phyloP scores from a whole-genome alignment of 2,113 vertebrate genomes.

The Copsychus sechellarum region DNA sequence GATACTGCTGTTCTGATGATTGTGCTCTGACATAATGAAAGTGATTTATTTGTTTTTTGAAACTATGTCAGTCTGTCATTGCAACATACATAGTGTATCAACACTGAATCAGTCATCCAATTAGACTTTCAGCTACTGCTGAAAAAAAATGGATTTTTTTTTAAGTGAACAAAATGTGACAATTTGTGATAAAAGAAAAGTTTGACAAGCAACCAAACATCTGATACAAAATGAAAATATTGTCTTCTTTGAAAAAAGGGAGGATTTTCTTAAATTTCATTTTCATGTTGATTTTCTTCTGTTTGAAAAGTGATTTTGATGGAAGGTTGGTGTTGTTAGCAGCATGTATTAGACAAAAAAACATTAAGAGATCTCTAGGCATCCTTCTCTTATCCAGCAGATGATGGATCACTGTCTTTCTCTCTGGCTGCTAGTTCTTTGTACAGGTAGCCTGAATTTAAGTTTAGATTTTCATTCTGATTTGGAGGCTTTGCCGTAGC shows the following conservation, averaged over 20 bases:
- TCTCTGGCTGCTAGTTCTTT: neutral
- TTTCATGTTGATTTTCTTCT: neutral
- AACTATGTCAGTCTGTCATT: neutral
- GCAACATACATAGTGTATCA: neutral
- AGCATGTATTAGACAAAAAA: neutral
- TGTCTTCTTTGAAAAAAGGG: neutral
- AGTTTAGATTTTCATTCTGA: neutral
- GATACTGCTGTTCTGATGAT: neutral
- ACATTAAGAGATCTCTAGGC: neutral
- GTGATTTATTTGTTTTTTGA: neutral
- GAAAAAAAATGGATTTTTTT: neutral
- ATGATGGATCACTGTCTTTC: neutral
- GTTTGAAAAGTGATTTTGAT: neutral
- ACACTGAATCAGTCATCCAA: neutral
- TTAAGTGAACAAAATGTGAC: neutral
- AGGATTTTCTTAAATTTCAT: neutral
- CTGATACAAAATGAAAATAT: neutral
- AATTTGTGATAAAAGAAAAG: neutral
- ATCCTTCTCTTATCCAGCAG: neutral
- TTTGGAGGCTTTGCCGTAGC: neutral
- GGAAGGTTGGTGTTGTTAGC: neutral
- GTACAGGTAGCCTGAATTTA: neutral
- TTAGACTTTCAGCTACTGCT: neutral
- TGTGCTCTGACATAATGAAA: neutral
- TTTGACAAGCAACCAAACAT: neutral